These are phyloP conservation scores for Larimichthys crocea DNA, from an alignment of 2,113 vertebrate genomes.

Conservation along the genomic window DNA sequence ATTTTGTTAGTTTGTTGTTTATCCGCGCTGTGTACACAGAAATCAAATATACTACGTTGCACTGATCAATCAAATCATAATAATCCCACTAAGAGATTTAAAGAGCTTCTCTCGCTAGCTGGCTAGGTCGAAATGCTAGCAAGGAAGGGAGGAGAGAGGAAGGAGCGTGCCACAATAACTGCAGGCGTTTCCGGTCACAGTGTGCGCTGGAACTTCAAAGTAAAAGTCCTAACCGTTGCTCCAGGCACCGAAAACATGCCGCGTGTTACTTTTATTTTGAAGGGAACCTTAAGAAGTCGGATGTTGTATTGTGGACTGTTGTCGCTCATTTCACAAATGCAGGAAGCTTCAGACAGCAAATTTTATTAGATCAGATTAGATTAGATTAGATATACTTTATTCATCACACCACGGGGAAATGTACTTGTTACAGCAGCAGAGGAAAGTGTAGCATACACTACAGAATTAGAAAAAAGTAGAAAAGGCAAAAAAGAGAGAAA, in stretches of 20 bases:
- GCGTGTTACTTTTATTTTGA: conserved; percentile 25
- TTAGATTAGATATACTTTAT: too few species aligned
- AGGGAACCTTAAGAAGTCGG: not conserved
- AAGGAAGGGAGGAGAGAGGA: conserved; percentile 32
- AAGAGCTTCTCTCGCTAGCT: conserved; percentile 29
- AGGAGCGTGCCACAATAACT: conserved; percentile 46
- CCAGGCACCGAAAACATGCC: too few species aligned
- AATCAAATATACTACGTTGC: conserved; percentile 6
- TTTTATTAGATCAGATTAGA: too few species aligned
- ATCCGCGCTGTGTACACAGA: not conserved
- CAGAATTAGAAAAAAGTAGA: too few species aligned
- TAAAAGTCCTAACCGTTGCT: conserved; percentile 8
- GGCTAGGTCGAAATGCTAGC: conserved; percentile 45
- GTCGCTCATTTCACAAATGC: not conserved
- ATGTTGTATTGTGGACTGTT: not conserved
- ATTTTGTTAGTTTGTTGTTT: conserved; percentile 69
- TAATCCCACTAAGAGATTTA: conserved; percentile 25
- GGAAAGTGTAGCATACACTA: too few species aligned
- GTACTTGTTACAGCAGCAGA: too few species aligned
- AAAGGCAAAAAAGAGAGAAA: too few species aligned
- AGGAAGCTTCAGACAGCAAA: not conserved
- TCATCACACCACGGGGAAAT: too few species aligned
- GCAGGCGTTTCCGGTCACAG: conserved; percentile 34
- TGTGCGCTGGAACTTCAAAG: conserved; percentile 23
- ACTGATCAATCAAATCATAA: conserved; percentile 50